Evolutionary conservation across 2,888 invertebrate species (phyloP), one percentile per base, ranked within the genome.

Genomic region (Mythimna vitellina): DNA sequence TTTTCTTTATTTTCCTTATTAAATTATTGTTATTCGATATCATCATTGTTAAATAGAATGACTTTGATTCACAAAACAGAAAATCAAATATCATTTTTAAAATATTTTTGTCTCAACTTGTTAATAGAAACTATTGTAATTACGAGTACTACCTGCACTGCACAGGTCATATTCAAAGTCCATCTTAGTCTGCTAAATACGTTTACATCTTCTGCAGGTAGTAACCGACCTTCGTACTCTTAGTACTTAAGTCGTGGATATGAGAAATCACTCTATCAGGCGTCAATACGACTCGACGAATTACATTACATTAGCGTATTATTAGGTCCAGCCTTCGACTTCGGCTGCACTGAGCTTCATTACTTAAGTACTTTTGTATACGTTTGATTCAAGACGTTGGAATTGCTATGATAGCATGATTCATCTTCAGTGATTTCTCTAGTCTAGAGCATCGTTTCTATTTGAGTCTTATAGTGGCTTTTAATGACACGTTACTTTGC

Each of bases 271-370:
- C 22, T 42, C 17, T 57, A 64, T 38, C 25, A 49, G 25, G 56
- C 66, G 49, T 35, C 49, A 65, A 63, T 70, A 25, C 61, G 46
- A 61, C 61, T 70, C 32, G 17, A 35, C 25, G n/a, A 46, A 70
- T 61, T 64, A 67, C 78, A 82, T 78, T 82, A 68, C 69, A 78
- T 73, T 66, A 61, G 32, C 65, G 78, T 68, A 53, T 53, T 54
- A 67, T 67, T 57, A 77, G 42, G 38, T 66, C 12, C 46, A 58
- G 61, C 49, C 49, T 77, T 76, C 60, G 5, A 65, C 49, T 76
- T 71, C 60, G 5, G 61, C 2, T 56, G 17, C 6, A 49, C n/a
- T 54, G 46, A 42, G 57, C 20, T 54, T 65, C 61, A 62, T 58
- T 68, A 62, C 35, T 54, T n/a, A 51, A n/a, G 49, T 51, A 56